Conservation (phyloP, 2,888 invertebrate genomes). For the Cyclophora punctaria region DNA sequence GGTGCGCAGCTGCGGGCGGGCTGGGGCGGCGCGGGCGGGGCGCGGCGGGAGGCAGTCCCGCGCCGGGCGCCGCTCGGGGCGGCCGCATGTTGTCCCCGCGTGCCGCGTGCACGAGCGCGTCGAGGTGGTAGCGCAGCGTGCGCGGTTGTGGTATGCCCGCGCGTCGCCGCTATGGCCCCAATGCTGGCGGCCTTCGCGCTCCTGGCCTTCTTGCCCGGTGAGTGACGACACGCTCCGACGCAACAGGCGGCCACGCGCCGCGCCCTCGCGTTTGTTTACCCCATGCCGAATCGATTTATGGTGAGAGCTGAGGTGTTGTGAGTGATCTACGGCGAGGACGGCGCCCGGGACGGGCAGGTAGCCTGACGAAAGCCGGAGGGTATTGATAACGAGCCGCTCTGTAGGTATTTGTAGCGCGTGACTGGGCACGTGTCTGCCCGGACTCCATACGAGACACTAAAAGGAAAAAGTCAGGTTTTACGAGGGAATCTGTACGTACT, state of each 20-base stretch:
- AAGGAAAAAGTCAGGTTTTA: conserved; percentile 41
- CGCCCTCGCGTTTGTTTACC: conserved; percentile 56
- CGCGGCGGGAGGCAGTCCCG: conserved; percentile 53
- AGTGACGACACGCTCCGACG: conserved; percentile 42
- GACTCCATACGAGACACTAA: conserved; percentile 39
- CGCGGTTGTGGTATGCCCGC: conserved; percentile 74
- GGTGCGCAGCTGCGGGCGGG: conserved; percentile 46
- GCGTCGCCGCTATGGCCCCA: conserved; percentile 67
- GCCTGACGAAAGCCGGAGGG: conserved; percentile 1
- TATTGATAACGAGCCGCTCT: conserved; percentile 4
- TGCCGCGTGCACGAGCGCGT: conserved; percentile 63
- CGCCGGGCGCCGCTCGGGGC: conserved; percentile 65
- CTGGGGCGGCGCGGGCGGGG: conserved; percentile 25
- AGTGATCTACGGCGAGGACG: conserved; percentile 32
- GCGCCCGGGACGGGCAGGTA: conserved; percentile 4
- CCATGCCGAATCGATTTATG: conserved; percentile 41
- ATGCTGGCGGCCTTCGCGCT: conserved; percentile 66
- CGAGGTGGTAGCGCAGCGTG: conserved; percentile 70
- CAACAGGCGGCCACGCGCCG: conserved; percentile 57
- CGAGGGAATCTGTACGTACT: conserved; percentile 43
- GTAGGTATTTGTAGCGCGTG: conserved; percentile 7
- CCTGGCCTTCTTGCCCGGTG: conserved; percentile 68
- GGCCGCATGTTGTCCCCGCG: conserved; percentile 40
- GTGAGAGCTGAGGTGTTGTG: conserved; percentile 62
- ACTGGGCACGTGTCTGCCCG: conserved; percentile 22